Evolutionary conservation across 2,888 invertebrate species (phyloP).

Genomic region (Trachelus iudaicus): DNA sequence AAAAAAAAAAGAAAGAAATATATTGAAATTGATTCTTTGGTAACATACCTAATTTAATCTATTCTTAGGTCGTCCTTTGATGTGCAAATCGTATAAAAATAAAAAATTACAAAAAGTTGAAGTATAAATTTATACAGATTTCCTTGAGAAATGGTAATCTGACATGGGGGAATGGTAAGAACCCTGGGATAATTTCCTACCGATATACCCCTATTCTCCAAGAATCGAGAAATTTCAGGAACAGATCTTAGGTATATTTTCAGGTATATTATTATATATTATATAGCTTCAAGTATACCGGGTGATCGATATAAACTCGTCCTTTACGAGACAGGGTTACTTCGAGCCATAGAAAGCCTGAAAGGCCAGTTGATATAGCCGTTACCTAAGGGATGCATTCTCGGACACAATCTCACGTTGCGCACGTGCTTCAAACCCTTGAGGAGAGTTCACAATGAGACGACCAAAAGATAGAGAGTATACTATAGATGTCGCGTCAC

Average conservation of each 20-base stretch:
- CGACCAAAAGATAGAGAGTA: not conserved
- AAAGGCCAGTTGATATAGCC: too few species aligned
- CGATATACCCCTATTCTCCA: not conserved
- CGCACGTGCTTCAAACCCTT: not conserved
- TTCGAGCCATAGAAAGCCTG: too few species aligned
- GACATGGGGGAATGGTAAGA: too few species aligned
- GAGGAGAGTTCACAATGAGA: not conserved
- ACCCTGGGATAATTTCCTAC: too few species aligned
- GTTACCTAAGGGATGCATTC: too few species aligned
- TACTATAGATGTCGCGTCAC: not conserved
- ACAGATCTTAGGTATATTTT: not conserved
- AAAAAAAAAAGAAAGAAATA: too few species aligned
- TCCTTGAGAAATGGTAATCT: not conserved
- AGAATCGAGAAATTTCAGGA: not conserved
- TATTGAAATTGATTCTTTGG: too few species aligned
- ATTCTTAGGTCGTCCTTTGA: not conserved
- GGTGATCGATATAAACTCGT: too few species aligned
- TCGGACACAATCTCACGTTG: too few species aligned
- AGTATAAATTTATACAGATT: not conserved
- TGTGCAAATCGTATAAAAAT: not conserved
- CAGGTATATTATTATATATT: too few species aligned
- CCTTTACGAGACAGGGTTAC: too few species aligned
- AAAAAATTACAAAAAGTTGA: not conserved
- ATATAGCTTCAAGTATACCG: too few species aligned
- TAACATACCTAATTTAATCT: not conserved